Base-by-base conservation (phyloP, 2,888 invertebrate genomes). In the Drosophila barbarae region DNA sequence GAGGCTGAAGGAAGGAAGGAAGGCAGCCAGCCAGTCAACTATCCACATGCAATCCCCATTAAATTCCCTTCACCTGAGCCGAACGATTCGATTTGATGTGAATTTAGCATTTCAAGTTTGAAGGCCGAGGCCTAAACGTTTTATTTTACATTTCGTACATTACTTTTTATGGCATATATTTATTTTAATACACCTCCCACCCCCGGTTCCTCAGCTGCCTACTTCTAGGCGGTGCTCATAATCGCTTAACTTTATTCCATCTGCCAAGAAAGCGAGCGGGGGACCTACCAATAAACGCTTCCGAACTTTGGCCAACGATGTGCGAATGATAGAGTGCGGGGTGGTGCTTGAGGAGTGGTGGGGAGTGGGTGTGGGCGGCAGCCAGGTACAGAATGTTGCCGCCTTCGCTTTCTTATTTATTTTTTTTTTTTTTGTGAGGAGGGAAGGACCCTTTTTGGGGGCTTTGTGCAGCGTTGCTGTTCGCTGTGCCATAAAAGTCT, bases 301-400 rank as follows among this genome's bases (percentile, higher is more conserved):
- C 53, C 69, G 61, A 78, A 78, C 75, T 83, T 78, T 77, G 32
- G 32, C 52, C 79, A 79, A 78, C 79, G 84, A 84, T 74, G 79
- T 79, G 84, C 79, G 69, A 84, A 82, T 84, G 82, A 84, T 84
- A 73, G 78, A 81, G 82, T 73, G 74, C 64, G 56, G 65, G 67
- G 61, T 58, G 50, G 63, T 51, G 44, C 38, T 69, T 51, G 35
- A 32, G n/a, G 36, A 51, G 68, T 49, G 44, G 28, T 21, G 21
- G 5, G 12, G 26, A 4, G n/a, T n/a, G n/a, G 21, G 51, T 47
- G 52, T 9, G 26, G 53, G 35, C 34, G 21, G 42, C 13, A 28
- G 38, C 35, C 63, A 64, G 63, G 63, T 63, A 68, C 53, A n/a
- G 52, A 42, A 23, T 34, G 41, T 30, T 47, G 41, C 54, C 36